Base-by-base conservation (phyloP, 2,113 vertebrate genomes). In the Cathartes aura region DNA sequence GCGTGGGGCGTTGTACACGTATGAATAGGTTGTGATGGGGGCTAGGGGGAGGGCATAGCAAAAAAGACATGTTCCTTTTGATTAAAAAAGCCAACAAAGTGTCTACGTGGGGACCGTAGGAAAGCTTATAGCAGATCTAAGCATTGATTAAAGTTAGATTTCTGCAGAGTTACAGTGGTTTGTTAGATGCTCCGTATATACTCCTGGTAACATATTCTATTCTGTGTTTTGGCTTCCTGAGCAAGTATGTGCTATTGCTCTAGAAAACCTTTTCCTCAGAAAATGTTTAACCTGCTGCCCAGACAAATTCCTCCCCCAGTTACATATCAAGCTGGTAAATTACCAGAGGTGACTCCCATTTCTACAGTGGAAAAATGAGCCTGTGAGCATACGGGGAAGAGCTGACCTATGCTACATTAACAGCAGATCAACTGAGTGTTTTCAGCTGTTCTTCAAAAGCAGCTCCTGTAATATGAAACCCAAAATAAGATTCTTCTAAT, bases 1-100 rank as follows among this genome's bases (percentile, higher is more conserved):
- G 43, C 42, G 1, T 11, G 6, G 29, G n/a, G 13, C 5, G 1
- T 47, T 67, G 12, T 43, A 21, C 22, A 20, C 1, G 0, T 38
- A 6, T 12, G 36, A 43, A 15, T 29, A 56, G 32, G 5, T 42
- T 40, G 14, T 66, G 64, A 21, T 45, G 29, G 43, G 34, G 14
- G 17, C 42, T 32, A 4, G 19, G 4, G 40, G 56, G 9, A 53
- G 20, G 7, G 16, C 38, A 21, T 17, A 17, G 34, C n/a, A 63
- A 60, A 67, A 82, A 59, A 59, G 2, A 8, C 5, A 0, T 5
- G 12, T 48, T 78, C n/a, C 23, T 85, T 84, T n/a, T 42, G 36
- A 56, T 58, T 60, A 21, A 19, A 20, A 5, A 3, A 7, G 2
- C 2, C 45, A 43, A 32, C 32, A 7, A 52, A 34, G 17, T 62